Base-by-base conservation (phyloP, 2,113 vertebrate genomes). In the Nyctibius bracteatus region DNA sequence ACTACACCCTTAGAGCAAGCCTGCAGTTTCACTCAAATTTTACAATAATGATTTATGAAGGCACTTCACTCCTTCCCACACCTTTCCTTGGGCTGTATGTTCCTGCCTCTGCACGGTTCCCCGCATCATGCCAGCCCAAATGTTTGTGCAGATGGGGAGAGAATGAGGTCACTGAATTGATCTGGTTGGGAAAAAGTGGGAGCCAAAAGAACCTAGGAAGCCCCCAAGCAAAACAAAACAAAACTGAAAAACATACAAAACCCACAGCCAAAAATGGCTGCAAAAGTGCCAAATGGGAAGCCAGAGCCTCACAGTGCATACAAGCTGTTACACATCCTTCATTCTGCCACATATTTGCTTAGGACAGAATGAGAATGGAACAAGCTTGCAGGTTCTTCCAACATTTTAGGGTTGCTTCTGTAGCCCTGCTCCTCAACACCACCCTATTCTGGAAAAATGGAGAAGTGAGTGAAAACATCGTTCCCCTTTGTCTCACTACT, bases 141-240 rank as follows among this genome's bases (percentile, higher is more conserved):
- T 91, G 73, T 92, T 94, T 91, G 89, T 94, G 84, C 93, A 96
- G 91, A 95, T 81, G 95, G 96, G 86, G 44, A 95, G 81, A 68
- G 65, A 87, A 92, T 81, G 81, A 96, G 91, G 86, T 96, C 86
- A 95, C 0, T 0, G 57, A 94, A 91, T 18, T 79, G 77, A 91
- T 91, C 72, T 71, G 39, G 86, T 31, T 84, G 77, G 80, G 71
- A 70, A 77, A 88, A 92, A 88, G 23, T 8, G 5, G 43, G 27
- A 96, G 93, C 94, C 95, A 97, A 85, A 86, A 94, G 88, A 96
- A 88, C 28, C 51, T 68, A 84, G 47, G 94, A 94, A 95, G 81
- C 57, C 47, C 81, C 37, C 86, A 92, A 85, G 83, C 68, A 95
- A 96, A 91, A 96, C 51, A 86, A 82, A 90, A 83, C 25, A 84